Evolutionary conservation across 2,113 vertebrate species (phyloP).

Genomic region (Rhipidura dahli): DNA sequence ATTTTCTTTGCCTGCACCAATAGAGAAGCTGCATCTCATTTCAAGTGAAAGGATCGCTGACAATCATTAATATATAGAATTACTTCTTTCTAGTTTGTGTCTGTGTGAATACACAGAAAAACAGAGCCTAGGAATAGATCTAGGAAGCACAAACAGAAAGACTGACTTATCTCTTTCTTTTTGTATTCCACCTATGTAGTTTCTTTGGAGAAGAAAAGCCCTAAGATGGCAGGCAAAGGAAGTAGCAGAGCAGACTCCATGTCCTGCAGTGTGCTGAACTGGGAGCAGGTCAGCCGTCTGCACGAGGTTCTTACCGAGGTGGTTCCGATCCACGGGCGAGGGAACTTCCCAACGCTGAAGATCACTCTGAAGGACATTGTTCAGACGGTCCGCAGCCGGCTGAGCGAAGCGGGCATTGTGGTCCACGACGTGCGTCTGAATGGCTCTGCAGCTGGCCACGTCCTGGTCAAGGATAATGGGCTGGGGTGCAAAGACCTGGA

Average conservation of each 20-base stretch:
- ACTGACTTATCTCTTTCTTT: background rate
- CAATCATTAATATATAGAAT: background rate
- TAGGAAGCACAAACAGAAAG: background rate
- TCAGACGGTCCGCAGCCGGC: slow-evolving; percentile 82
- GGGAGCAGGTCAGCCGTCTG: slow-evolving; percentile 93
- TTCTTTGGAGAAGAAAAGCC: slow-evolving; percentile 37
- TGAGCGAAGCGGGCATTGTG: slow-evolving; percentile 82
- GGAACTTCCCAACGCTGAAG: slow-evolving; percentile 95
- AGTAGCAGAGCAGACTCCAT: slow-evolving; percentile 52
- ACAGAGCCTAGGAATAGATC: background rate
- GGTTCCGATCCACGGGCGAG: slow-evolving; percentile 89
- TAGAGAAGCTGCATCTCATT: background rate
- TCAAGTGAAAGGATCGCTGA: background rate
- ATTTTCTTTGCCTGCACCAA: background rate
- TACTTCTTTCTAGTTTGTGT: background rate
- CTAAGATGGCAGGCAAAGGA: slow-evolving; percentile 76
- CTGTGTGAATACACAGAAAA: background rate
- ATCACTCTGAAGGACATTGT: slow-evolving; percentile 92
- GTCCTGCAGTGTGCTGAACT: slow-evolving; percentile 85
- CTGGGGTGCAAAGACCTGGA: slow-evolving; percentile 97
- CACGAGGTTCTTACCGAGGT: slow-evolving; percentile 88
- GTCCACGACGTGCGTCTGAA: slow-evolving; percentile 93
- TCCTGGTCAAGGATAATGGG: slow-evolving; percentile 91
- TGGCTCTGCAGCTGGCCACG: slow-evolving; percentile 93
- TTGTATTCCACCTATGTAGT: slow-evolving; percentile 7